Evolutionary conservation across 2,888 invertebrate species (phyloP), one percentile per base, ranked within the genome.

Genomic region (Nudaria mundana): DNA sequence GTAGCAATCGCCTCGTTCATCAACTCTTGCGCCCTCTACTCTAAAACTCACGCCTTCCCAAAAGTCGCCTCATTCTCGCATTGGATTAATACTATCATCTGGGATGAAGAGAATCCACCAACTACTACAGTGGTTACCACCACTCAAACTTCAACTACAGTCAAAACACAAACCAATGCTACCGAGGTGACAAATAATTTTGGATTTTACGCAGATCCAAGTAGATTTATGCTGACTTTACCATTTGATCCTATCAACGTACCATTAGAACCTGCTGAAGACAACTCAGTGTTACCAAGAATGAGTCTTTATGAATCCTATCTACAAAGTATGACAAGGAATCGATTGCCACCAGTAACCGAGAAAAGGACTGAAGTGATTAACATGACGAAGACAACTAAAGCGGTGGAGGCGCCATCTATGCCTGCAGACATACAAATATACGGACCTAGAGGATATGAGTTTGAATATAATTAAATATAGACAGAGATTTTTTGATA

Each of bases 261-360:
- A 0, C 87, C 87, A 1, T 39, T 88, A 11, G 81, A 84, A 48
- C 87, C 87, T 0, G 74, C 78, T 0, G 84, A 76, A 43, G 79
- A 82, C 5, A 86, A 86, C 37, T 80, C 81, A 0, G 83, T 87
- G 1, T 59, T 86, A 34, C 83, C 86, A n/a, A 61, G 81, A 20
- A 74, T 87, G 62, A 86, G 87, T 40, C 65, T 87, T 0, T 88
- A 88, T 26, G 87, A 88, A 42, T 81, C 87, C 0, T 88, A 88
- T 45, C 52, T 88, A 1, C 76, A 80, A 40, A 85, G 71, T 41
- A 61, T 38, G 37, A 6, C 16, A 2, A 37, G 13, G 30, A 15
- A 7, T 11, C 13, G 37, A 11, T 24, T 11, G 5, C 10, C 43
- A 20, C 50, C 66, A 0, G 78, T 62, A 40, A 77, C 81, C 0